These are phyloP conservation scores for Trichogramma pretiosum DNA, from an alignment of 1,140 invertebrate species.

Conservation along the genomic window DNA sequence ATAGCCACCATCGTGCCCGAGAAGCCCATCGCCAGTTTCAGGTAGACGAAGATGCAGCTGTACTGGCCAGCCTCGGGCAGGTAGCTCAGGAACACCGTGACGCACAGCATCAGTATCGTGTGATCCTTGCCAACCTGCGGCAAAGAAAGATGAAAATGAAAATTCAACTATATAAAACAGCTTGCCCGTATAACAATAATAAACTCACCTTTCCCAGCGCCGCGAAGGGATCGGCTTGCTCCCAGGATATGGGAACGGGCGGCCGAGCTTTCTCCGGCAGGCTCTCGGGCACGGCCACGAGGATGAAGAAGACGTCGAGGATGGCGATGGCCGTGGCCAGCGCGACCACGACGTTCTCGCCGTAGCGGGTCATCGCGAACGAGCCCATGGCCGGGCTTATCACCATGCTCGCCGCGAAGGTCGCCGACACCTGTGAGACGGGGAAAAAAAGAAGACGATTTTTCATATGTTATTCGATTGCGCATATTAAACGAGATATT, in stretches of 20 bases:
- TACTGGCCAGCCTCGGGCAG: constrained; percentile 98
- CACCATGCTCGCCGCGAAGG: constrained; percentile 96
- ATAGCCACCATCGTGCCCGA: constrained; percentile 88
- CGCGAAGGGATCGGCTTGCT: constrained; percentile 96
- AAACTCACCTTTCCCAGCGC: constrained; percentile 52
- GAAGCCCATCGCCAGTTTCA: constrained; percentile 96
- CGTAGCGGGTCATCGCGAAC: constrained; percentile 82
- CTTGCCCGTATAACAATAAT: too few species aligned
- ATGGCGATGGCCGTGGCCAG: constrained; percentile 90
- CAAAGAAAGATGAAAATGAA: constrained; percentile 1
- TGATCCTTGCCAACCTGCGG: constrained; percentile 84
- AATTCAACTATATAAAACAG: constrained; percentile 5
- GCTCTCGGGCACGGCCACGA: constrained; percentile 96
- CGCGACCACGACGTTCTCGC: constrained; percentile 90
- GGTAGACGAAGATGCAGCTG: constrained; percentile 99
- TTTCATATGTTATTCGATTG: too few species aligned
- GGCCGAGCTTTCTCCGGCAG: constrained; percentile 86
- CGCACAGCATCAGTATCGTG: constrained; percentile 92
- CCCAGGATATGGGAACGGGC: constrained; percentile 80
- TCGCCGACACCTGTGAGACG: constrained; percentile 80
- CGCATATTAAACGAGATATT: too few species aligned
- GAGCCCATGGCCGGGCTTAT: constrained; percentile 95
- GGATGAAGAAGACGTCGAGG: constrained; percentile 95
- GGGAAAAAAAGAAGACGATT: too few species aligned
- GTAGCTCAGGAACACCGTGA: constrained; percentile 96